Conservation (phyloP, 1,140 invertebrate species). For the Popillia japonica region DNA sequence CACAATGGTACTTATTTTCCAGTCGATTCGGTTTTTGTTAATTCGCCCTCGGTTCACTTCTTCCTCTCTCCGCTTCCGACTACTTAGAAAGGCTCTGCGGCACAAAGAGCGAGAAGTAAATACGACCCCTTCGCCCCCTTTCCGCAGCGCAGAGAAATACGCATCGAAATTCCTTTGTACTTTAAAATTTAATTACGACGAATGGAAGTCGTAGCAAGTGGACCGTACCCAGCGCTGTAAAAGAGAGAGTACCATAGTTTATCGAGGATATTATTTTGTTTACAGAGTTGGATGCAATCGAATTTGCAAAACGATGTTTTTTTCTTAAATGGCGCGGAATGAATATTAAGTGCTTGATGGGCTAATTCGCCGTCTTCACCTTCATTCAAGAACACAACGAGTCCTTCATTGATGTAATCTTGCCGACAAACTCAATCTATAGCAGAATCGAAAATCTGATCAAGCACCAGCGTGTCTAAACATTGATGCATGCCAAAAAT, state of each 20-base stretch:
- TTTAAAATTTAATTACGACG: constrained; percentile 31
- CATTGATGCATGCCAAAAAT: too few relatives aligned
- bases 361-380: too few relatives aligned
- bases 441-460: background rate
- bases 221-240: background rate
- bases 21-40: constrained; percentile 1
- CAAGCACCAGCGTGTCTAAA: too few relatives aligned
- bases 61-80: too few relatives aligned
- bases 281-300: background rate
- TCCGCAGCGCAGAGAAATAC: background rate
- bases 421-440: background rate
- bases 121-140: background rate
- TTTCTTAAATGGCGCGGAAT: background rate
- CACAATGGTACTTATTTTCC: constrained; percentile 22
- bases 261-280: constrained; percentile 3
- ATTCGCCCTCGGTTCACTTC: background rate
- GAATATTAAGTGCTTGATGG: background rate
- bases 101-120: background rate
- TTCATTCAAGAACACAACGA: too few relatives aligned
- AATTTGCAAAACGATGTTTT: background rate
- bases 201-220: background rate
- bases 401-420: too few relatives aligned
- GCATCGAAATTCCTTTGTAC: constrained; percentile 12
- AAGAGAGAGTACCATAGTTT: constrained; percentile 17
- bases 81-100: background rate